Conservation (phyloP, 2,797 vertebrate species). For the Adelosebastes latens region DNA sequence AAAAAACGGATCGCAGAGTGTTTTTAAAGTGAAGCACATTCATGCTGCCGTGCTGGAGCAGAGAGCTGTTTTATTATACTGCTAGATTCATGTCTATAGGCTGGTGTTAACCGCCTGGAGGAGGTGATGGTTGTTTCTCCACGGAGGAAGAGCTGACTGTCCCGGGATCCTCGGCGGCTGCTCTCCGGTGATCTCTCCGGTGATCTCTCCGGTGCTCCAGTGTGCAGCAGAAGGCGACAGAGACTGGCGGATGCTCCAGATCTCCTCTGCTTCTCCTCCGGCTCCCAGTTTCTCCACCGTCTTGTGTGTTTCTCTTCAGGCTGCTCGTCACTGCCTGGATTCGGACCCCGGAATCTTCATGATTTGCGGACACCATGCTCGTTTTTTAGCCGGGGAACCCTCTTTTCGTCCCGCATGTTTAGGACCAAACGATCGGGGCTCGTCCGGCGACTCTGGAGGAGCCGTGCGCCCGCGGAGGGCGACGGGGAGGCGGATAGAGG, state of each 20-base stretch:
- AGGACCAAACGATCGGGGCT: slow-evolving; percentile 99
- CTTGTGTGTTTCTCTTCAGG: slow-evolving; percentile 75
- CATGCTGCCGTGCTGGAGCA: slow-evolving; percentile 30
- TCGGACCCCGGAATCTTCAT: slow-evolving; percentile 97
- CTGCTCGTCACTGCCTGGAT: slow-evolving; percentile 89
- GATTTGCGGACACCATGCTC: slow-evolving; percentile 97
- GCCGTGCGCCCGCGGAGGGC: slow-evolving; percentile 93
- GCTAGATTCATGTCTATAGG: not conserved
- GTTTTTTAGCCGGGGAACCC: slow-evolving; percentile 95
- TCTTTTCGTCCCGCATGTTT: slow-evolving; percentile 98
- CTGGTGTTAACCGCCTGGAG: slow-evolving; percentile 1
- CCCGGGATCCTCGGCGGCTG: slow-evolving; percentile 46
- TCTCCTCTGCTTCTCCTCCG: slow-evolving; percentile 83
- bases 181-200: too few species aligned
- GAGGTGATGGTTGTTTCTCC: slow-evolving; percentile 60
- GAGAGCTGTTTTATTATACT: not conserved
- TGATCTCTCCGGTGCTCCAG: slow-evolving; percentile 44
- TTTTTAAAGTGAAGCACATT: slow-evolving; percentile 30
- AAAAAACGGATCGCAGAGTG: slow-evolving; percentile 16
- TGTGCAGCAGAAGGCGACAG: slow-evolving; percentile 67
- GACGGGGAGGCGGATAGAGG: slow-evolving; percentile 89
- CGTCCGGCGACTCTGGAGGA: slow-evolving; percentile 98
- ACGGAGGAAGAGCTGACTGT: slow-evolving; percentile 59
- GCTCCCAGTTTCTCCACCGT: slow-evolving; percentile 79
- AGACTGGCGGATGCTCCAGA: slow-evolving; percentile 94